Conservation (phyloP, 2,113 vertebrate genomes). For the Isichthys henryi region DNA sequence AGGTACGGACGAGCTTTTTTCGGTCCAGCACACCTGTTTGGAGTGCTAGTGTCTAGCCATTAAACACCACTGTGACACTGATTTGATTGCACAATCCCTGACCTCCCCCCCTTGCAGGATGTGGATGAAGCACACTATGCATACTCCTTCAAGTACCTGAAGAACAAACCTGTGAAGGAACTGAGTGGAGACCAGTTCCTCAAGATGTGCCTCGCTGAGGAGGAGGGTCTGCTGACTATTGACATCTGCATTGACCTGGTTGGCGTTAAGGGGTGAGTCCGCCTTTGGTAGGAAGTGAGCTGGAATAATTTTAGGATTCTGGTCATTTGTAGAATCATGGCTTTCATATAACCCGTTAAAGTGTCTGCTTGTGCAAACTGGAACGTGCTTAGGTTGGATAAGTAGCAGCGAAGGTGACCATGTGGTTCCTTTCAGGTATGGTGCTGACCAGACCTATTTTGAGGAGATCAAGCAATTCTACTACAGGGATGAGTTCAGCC, state of each 20-base stretch:
- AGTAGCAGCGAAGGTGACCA: not conserved
- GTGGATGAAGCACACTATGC: constrained; percentile 91
- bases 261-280: constrained; percentile 84
- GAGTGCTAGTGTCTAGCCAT: not conserved
- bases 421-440: constrained; percentile 60
- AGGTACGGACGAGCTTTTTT: constrained; percentile 56
- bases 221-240: constrained; percentile 79
- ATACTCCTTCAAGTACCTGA: constrained; percentile 95
- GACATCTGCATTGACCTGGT: constrained; percentile 94
- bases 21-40: not conserved
- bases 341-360: not conserved
- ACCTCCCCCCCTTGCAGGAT: constrained; percentile 59
- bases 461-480: constrained; percentile 99
- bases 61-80: not conserved
- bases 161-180: constrained; percentile 96
- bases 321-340: not conserved
- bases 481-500: constrained; percentile 97
- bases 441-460: constrained; percentile 89
- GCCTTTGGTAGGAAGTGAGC: not conserved
- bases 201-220: constrained; percentile 89
- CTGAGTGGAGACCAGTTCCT: constrained; percentile 92
- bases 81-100: not conserved
- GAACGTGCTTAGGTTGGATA: not conserved
- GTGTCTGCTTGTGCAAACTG: not conserved
- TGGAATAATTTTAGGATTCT: not conserved